Conservation (phyloP, 2,797 vertebrate species). For the Diplodus puntazzo region DNA sequence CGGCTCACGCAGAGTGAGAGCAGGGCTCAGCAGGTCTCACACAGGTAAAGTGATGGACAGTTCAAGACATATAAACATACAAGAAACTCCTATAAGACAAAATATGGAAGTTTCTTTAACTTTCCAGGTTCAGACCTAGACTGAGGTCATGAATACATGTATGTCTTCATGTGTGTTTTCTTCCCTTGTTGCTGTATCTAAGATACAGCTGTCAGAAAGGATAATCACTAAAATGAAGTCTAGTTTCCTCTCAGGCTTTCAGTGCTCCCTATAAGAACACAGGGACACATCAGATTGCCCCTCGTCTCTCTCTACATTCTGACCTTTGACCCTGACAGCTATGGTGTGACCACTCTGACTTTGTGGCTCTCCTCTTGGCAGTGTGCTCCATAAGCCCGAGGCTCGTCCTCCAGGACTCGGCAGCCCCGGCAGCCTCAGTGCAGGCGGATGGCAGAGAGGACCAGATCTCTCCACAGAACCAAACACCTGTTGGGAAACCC, state of each 20-base stretch:
- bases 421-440: slow-evolving; percentile 2
- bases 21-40: slow-evolving; percentile 74
- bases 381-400: slow-evolving; percentile 80
- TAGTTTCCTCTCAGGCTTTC: background rate
- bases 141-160: background rate
- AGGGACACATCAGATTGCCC: background rate
- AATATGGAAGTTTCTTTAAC: background rate
- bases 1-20: slow-evolving; percentile 52
- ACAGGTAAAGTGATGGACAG: slow-evolving; percentile 58
- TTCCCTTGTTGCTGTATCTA: background rate
- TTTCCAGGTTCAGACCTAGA: background rate
- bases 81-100: background rate
- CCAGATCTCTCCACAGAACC: slow-evolving; percentile 20
- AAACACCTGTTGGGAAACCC: slow-evolving; percentile 15
- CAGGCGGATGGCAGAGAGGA: slow-evolving; percentile 30
- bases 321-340: slow-evolving; percentile 28
- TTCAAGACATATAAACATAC: background rate
- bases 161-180: background rate
- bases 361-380: slow-evolving; percentile 59
- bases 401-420: slow-evolving; percentile 47
- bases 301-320: background rate
- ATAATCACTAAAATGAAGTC: background rate
- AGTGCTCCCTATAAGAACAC: background rate
- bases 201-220: background rate
- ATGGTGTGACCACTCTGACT: background rate